Conservation (phyloP, 2,797 vertebrate species). For the Lates japonicus region DNA sequence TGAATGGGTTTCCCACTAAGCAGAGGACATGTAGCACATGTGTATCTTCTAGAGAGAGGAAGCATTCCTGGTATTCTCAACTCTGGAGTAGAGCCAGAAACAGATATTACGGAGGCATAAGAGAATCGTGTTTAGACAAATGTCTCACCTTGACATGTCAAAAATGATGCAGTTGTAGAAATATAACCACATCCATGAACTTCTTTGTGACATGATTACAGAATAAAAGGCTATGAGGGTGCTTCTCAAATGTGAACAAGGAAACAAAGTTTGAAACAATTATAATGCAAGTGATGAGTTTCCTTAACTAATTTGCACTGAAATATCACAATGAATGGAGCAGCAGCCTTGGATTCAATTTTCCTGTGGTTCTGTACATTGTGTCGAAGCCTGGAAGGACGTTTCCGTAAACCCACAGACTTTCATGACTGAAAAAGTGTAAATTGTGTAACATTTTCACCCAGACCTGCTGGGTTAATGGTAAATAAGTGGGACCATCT, state of each 20-base stretch:
- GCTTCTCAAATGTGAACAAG: constrained; percentile 63
- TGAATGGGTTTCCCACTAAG: constrained; percentile 46
- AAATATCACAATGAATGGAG: constrained; percentile 43
- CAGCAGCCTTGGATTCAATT: constrained; percentile 24
- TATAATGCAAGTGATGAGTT: constrained; percentile 11
- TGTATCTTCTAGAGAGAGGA: constrained; percentile 8
- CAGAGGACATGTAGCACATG: constrained; percentile 48
- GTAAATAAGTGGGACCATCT: background rate
- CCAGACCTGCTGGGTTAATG: constrained; percentile 4
- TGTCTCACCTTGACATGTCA: constrained; percentile 15
- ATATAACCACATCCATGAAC: constrained; percentile 5
- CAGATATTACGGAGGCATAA: constrained; percentile 11
- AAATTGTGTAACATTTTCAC: constrained; percentile 5
- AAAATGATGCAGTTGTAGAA: constrained; percentile 17
- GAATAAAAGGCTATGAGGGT: constrained; percentile 21
- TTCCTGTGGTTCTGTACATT: constrained; percentile 26
- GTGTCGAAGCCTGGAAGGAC: constrained; percentile 30
- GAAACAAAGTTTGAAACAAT: constrained; percentile 19
- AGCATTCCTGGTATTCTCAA: constrained; percentile 22
- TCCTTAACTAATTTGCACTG: constrained; percentile 72
- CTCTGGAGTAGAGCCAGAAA: constrained; percentile 19
- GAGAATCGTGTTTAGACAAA: constrained; percentile 16
- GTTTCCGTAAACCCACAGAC: constrained; percentile 36
- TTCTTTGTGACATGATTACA: constrained; percentile 12
- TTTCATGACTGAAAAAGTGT: constrained; percentile 28